Percentiles rank a stretch among this genome's conserved stretches.
Evolutionary conservation across 2,113 vertebrate species (phyloP).

Genomic region (Chrysemys picta): DNA sequence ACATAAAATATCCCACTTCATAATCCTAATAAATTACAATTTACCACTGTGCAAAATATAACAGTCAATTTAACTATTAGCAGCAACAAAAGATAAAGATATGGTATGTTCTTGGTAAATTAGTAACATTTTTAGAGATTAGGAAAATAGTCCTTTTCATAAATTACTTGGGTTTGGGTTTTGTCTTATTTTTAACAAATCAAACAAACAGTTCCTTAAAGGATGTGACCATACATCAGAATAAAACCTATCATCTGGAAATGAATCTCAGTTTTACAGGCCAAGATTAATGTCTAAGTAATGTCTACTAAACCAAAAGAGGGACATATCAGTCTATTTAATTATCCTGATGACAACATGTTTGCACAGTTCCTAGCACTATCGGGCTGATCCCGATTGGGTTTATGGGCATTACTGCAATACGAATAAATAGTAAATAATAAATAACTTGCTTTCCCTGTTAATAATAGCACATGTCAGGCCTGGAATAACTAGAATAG

Average conservation of each 20-base stretch:
- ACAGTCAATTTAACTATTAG: background rate
- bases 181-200: background rate
- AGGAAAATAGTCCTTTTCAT: background rate
- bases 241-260: background rate
- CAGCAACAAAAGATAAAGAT: fast-evolving
- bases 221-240: slow-evolving; percentile 2
- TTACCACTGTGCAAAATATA: background rate
- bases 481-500: background rate
- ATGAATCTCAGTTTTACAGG: background rate
- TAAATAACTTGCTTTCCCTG: background rate
- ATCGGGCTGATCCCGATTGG: background rate
- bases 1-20: background rate
- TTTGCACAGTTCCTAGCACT: fast-evolving
- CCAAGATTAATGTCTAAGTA: background rate
- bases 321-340: background rate
- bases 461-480: background rate
- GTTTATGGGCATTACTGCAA: background rate
- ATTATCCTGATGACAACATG: background rate
- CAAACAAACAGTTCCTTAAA: background rate
- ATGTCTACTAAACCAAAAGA: background rate
- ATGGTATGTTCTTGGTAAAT: background rate
- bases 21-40: background rate
- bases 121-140: background rate
- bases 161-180: fast-evolving
- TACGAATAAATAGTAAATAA: background rate